Conservation (phyloP, 2,113 vertebrate genomes). For the Athene cunicularia region DNA sequence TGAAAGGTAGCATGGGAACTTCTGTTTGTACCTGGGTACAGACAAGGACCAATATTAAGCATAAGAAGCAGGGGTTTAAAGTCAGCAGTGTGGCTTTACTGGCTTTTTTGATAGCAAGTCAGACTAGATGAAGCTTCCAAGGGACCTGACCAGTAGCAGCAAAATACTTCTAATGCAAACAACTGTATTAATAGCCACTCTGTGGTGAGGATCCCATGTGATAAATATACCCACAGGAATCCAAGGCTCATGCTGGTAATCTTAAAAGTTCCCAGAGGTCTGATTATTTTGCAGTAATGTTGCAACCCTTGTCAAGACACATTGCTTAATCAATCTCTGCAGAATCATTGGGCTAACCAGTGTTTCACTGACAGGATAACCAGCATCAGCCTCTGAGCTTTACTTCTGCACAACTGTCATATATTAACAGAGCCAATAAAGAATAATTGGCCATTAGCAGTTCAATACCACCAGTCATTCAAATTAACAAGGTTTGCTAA, state of each 20-base stretch:
- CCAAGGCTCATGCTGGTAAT: slow-evolving; percentile 3
- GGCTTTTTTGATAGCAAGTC: background rate
- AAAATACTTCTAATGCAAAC: background rate
- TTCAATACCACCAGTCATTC: slow-evolving; percentile 17
- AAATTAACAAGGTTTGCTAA: slow-evolving; percentile 3
- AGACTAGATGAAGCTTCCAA: background rate
- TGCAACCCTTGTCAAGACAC: slow-evolving; percentile 27
- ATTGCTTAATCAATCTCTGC: slow-evolving; percentile 60
- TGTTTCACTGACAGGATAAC: background rate
- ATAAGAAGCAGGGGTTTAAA: background rate
- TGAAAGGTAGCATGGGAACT: background rate
- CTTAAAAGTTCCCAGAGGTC: slow-evolving; percentile 48
- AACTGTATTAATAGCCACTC: background rate
- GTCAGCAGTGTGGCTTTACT: background rate
- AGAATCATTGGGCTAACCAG: background rate
- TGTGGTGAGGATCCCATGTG: background rate
- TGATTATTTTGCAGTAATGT: slow-evolving; percentile 46
- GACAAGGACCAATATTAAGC: background rate
- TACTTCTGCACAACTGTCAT: background rate
- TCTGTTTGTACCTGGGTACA: background rate
- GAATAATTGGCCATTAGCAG: slow-evolving; percentile 10
- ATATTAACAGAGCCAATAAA: background rate
- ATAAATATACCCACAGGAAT: slow-evolving; percentile 38
- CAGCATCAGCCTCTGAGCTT: background rate
- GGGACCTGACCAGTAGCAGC: background rate